These are phyloP conservation scores for Aldabrachelys gigantea DNA, from an alignment of 2,113 vertebrate species.

Conservation along the genomic window DNA sequence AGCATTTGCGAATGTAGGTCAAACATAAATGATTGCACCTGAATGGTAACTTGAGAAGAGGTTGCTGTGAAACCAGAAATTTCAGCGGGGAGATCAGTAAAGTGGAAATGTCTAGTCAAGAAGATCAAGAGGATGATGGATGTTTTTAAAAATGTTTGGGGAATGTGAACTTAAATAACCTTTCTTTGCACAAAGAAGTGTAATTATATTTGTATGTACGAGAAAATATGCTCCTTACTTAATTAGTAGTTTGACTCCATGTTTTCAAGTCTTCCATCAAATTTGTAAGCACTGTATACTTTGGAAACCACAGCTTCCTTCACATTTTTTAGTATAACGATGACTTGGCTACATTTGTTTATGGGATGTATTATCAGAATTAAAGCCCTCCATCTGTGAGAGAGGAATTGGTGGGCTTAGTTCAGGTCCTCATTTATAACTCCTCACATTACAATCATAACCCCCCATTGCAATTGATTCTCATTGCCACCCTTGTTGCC, in stretches of 20 bases:
- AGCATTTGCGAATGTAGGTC: accelerated
- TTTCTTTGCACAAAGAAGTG: neutral
- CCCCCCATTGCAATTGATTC: accelerated
- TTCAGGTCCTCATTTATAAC: neutral
- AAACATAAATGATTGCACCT: neutral
- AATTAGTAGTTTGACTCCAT: constrained; percentile 32
- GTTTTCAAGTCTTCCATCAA: constrained; percentile 12
- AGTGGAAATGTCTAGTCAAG: neutral
- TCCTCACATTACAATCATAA: neutral
- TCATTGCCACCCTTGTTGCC: neutral
- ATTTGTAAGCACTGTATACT: neutral
- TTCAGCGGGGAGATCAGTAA: neutral
- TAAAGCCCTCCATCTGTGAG: neutral
- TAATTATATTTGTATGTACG: neutral
- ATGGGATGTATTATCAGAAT: neutral
- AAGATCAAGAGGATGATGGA: neutral
- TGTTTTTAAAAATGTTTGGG: accelerated
- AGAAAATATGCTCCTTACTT: neutral
- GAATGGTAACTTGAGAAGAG: neutral
- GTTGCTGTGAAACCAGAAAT: accelerated
- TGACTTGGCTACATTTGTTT: constrained; percentile 12
- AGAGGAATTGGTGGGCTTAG: neutral
- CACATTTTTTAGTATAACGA: constrained; percentile 1
- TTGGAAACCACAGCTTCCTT: constrained; percentile 13
- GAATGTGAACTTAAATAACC: neutral